These are phyloP conservation scores for Vespertilio murinus DNA, from an alignment of 2,797 vertebrate species.

Conservation along the genomic window DNA sequence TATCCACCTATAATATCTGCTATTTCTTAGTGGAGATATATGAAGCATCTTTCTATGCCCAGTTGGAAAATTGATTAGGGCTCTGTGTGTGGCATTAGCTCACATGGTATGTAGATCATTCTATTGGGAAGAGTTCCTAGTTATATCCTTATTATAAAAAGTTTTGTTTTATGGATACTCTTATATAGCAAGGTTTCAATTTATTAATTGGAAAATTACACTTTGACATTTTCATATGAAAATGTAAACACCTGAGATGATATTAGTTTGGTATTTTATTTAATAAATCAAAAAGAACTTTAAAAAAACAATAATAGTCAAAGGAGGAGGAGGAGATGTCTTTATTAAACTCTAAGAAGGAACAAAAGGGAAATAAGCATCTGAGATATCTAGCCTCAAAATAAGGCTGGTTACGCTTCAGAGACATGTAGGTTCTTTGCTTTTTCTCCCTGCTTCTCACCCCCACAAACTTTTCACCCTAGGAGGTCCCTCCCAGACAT, in stretches of 20 bases:
- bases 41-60: neutral
- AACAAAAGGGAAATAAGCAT: neutral
- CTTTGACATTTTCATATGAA: constrained; percentile 35
- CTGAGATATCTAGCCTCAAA: neutral
- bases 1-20: neutral
- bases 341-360: constrained; percentile 32
- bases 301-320: neutral
- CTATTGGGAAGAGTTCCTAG: neutral
- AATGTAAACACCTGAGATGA: neutral
- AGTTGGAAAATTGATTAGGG: neutral
- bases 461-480: neutral
- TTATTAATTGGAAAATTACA: constrained; percentile 30
- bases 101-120: neutral
- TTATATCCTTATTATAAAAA: constrained; percentile 18
- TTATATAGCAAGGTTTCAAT: neutral
- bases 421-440: neutral
- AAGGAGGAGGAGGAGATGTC: neutral
- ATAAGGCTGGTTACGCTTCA: neutral
- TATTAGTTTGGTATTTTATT: constrained; percentile 21
- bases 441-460: neutral
- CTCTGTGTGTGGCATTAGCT: neutral
- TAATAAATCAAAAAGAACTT: neutral
- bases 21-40: neutral
- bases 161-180: neutral
- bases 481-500: neutral